Base-by-base conservation (phyloP, 1,140 invertebrate species). In the Caenorhabditis tropicalis region DNA sequence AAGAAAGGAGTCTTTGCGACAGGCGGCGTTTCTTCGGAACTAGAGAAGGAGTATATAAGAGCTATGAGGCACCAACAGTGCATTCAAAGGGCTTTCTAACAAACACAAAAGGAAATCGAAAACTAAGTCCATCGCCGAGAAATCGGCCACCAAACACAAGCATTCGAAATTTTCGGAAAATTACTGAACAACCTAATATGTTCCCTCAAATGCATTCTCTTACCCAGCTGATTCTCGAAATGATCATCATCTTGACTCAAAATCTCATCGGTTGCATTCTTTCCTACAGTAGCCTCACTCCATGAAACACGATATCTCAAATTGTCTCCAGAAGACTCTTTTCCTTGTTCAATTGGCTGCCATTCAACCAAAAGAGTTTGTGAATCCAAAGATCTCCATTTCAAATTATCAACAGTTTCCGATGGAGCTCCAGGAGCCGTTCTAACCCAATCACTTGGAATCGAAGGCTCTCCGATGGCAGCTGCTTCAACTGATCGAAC, bases 301-400 rank as follows among this genome's bases (percentile, higher is more conserved):
- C 84, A 85, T 6, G 84, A 85, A 29, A 85, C 82, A 39, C 65
- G 60, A 80, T 85, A 85, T 24, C 84, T 53, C 27, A 85, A 60
- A 79, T 82, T 82, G 16, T 82, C 60, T 49, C 84, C 84, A 15
- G 80, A 60, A 10, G 43, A 39, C 51, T 82, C 53, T 46, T 74
- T 24, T 74, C 60, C 82, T 33, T 31, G 27, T 70, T 82, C 80
- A 12, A 85, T 31, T 5, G 84, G 81, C 48, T 85, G 80, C 84
- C 84, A 85, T 56, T 85, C 84, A 21, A 85, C 60, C 5, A 85
- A 33, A 1, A 85, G 27, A 19, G 53, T 85, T n/a, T 60, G 58
- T 1, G 81, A 65, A 33, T 85, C 81, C 43, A 85, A 48, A 16
- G 84, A 65, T 31, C 58, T 82, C 84, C 84, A 85, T 49, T 81